These are phyloP conservation scores for Cotesia glomerata DNA, from an alignment of 1,140 invertebrate genomes.

Conservation along the genomic window DNA sequence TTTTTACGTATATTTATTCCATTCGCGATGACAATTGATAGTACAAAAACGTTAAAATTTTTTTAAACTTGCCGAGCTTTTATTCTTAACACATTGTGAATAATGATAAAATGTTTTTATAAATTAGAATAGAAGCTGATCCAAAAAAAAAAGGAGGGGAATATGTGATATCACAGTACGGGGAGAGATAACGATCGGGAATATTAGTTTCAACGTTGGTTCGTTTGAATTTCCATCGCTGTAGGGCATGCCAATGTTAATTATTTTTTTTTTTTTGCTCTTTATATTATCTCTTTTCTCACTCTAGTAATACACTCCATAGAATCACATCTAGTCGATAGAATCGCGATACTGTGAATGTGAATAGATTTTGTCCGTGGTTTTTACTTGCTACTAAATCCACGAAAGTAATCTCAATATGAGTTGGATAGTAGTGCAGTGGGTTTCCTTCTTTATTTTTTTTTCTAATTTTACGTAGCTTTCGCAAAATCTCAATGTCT, in stretches of 20 bases:
- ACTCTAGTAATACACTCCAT: conserved; percentile 2
- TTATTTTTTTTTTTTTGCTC: conserved; percentile 11
- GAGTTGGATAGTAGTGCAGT: not conserved
- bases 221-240: conserved; percentile 17
- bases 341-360: conserved; percentile 6
- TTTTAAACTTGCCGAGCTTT: not conserved
- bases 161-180: too few species aligned
- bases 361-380: conserved; percentile 10
- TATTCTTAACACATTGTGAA: not conserved
- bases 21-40: not conserved
- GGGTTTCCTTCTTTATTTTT: not conserved
- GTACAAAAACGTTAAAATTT: not conserved
- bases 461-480: not conserved
- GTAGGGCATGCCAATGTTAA: conserved; percentile 9
- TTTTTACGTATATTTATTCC: not conserved
- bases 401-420: conserved; percentile 3
- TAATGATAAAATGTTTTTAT: not conserved
- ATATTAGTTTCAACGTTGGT: conserved; percentile 16
- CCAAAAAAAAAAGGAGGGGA: not conserved
- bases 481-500: not conserved
- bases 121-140: not conserved
- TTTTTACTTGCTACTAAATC: not conserved
- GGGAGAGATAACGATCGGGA: conserved; percentile 13
- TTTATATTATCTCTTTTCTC: not conserved
- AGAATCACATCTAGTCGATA: not conserved